These are phyloP conservation scores for Volucella inflata DNA, from an alignment of 2,888 invertebrate genomes.

Conservation along the genomic window DNA sequence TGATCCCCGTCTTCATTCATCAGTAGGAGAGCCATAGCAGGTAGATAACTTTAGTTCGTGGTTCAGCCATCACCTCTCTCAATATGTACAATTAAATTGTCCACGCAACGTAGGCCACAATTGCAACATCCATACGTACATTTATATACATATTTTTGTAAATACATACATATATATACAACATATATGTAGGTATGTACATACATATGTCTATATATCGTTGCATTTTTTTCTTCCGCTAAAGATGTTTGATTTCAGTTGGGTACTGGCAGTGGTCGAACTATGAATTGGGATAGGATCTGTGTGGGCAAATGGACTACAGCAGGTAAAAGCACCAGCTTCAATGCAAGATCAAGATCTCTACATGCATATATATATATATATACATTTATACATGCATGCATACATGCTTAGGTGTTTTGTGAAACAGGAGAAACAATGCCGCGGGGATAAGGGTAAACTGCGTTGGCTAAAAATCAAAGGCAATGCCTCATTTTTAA, in stretches of 20 bases:
- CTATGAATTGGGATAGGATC: constrained; percentile 69
- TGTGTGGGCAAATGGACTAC: constrained; percentile 58
- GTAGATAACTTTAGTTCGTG: constrained; percentile 52
- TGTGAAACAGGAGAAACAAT: constrained; percentile 53
- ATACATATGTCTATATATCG: constrained; percentile 35
- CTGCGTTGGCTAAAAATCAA: constrained; percentile 65
- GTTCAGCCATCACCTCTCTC: constrained; percentile 12
- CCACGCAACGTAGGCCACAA: constrained; percentile 27
- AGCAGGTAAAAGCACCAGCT: constrained; percentile 44
- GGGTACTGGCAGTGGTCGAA: constrained; percentile 20
- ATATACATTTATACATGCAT: background rate
- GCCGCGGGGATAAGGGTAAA: constrained; percentile 24
- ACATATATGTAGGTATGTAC: no score
- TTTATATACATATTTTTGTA: no score
- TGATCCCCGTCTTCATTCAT: constrained; percentile 61
- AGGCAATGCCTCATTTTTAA: constrained; percentile 67
- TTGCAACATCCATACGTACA: constrained; percentile 26
- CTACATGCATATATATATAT: constrained; percentile 9
- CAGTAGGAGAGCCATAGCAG: constrained; percentile 48
- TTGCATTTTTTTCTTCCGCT: constrained; percentile 55
- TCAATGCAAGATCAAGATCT: constrained; percentile 32
- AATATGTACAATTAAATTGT: constrained; percentile 56
- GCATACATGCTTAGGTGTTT: background rate
- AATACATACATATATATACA: no score
- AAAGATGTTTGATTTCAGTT: constrained; percentile 50